Evolutionary conservation across 1,140 invertebrate genomes (phyloP), one percentile per base, ranked within the genome.

Genomic region (Andricus grossulariae): DNA sequence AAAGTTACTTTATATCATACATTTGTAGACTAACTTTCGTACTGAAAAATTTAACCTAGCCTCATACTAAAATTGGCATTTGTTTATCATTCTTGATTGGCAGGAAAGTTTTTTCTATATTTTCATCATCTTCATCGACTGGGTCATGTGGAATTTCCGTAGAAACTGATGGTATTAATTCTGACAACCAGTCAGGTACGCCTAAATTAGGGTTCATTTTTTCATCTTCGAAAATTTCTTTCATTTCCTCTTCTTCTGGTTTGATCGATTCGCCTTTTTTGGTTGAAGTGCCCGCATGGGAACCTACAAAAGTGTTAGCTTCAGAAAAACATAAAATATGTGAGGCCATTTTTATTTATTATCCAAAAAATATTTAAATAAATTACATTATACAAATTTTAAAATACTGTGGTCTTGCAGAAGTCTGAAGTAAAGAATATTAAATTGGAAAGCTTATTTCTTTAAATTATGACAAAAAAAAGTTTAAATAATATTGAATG

Each of bases 111-210:
- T 45, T 45, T 10, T 66, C n/a, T 11, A 16, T 16, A 16, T n/a
- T 32, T 7, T 54, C 8, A 2, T 66, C 25, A 66, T 66, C 60
- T n/a, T 45, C 25, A 16, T 66, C 60, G 13, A 66, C 15, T 39
- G 60, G 60, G 39, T 66, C 60, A 45, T 32, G 60, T 39, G 60
- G 60, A 66, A 66, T 45, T 66, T 66, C 60, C 8, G 60, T 66
- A 16, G 60, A 39, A 16, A 66, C 5, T 66, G 32, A 32, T 15
- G 60, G 60, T 66, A 66, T 39, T 39, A 66, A 66, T 39, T 15
- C 60, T 39, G 13, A 15, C 25, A 66, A 16, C 60, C 60, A 66
- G 16, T 66, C 21, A 5, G 25, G 25, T 6, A 45, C 39, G 6
- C 7, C 39, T 8, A 39, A 32, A 39, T 66, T 39, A 7, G 4